Conservation (phyloP, 2,888 invertebrate genomes). For the Drosophila macrospina region DNA sequence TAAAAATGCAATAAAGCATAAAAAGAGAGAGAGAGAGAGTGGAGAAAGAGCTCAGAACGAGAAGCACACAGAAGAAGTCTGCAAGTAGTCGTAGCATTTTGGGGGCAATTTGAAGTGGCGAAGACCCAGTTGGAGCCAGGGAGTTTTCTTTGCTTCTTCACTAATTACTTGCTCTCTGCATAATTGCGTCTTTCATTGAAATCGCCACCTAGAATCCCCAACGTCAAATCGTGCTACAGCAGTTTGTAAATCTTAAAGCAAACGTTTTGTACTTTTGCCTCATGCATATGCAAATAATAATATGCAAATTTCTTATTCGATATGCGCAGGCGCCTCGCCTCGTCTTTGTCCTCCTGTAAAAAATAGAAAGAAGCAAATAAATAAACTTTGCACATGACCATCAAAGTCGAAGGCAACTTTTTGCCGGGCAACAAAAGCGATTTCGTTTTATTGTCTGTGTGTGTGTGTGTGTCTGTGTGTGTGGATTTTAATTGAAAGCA, state of each 20-base stretch:
- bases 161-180: conserved; percentile 80
- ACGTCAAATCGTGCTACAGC: not conserved
- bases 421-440: conserved; percentile 34
- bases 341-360: conserved; percentile 1
- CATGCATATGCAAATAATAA: conserved; percentile 80
- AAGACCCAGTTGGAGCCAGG: too few species aligned
- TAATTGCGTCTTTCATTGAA: conserved; percentile 77
- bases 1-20: conserved; percentile 77
- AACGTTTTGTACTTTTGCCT: conserved; percentile 50
- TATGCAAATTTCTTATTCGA: conserved; percentile 70
- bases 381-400: conserved; percentile 45
- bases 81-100: conserved; percentile 29
- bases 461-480: conserved; percentile 21
- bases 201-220: conserved; percentile 24
- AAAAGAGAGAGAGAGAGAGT: conserved; percentile 22
- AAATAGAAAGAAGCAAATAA: conserved; percentile 28
- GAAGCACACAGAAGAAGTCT: not conserved
- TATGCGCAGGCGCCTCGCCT: conserved; percentile 61
- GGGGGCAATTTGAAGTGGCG: conserved; percentile 19
- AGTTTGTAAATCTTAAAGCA: conserved; percentile 69
- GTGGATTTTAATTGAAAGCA: conserved; percentile 52
- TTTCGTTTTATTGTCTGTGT: conserved; percentile 33
- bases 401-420: conserved; percentile 42
- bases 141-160: conserved; percentile 29
- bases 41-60: not conserved